A percentile compares a stretch with the other conserved stretches of the same genome.
These are phyloP conservation scores for Trichacis sp. DNA, from an alignment of 2,888 invertebrate genomes.

Conservation along the genomic window DNA sequence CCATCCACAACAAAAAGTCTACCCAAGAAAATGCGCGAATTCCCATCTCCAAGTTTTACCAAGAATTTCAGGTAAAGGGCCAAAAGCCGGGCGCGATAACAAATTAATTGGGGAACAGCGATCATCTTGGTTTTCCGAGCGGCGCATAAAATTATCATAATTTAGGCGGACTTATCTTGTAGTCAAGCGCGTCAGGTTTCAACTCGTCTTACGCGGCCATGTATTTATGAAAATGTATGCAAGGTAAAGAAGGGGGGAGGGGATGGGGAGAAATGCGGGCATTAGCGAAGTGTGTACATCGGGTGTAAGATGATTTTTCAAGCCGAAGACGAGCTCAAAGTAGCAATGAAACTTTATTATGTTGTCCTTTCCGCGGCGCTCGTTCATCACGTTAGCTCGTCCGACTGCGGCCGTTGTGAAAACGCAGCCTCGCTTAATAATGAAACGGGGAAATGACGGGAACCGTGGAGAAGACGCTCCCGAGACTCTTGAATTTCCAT, in stretches of 20 bases:
- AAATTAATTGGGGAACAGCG: constrained; percentile 2
- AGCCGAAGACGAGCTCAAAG: neutral
- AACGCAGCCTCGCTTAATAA: constrained; percentile 27
- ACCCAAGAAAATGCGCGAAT: too few species aligned
- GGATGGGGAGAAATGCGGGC: neutral
- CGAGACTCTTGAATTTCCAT: constrained; percentile 46
- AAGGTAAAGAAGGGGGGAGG: neutral
- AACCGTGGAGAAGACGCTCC: constrained; percentile 26
- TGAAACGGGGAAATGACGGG: constrained; percentile 26
- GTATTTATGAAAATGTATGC: constrained; percentile 21
- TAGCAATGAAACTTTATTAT: constrained; percentile 11
- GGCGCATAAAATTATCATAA: constrained; percentile 16
- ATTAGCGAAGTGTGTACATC: constrained; percentile 12
- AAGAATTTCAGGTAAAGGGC: too few species aligned
- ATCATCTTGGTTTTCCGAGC: neutral
- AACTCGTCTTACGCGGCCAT: neutral
- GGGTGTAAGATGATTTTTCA: constrained; percentile 15
- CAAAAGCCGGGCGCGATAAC: neutral
- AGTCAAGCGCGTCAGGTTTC: constrained; percentile 8
- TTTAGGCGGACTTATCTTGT: constrained; percentile 15
- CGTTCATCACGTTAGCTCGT: constrained; percentile 11
- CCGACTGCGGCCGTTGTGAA: constrained; percentile 13
- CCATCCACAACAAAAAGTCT: neutral
- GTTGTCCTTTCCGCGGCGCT: constrained; percentile 5
- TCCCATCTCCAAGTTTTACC: too few species aligned